These are phyloP conservation scores for Cercocebus atys DNA, from an alignment of 2,113 vertebrate species.

Conservation along the genomic window DNA sequence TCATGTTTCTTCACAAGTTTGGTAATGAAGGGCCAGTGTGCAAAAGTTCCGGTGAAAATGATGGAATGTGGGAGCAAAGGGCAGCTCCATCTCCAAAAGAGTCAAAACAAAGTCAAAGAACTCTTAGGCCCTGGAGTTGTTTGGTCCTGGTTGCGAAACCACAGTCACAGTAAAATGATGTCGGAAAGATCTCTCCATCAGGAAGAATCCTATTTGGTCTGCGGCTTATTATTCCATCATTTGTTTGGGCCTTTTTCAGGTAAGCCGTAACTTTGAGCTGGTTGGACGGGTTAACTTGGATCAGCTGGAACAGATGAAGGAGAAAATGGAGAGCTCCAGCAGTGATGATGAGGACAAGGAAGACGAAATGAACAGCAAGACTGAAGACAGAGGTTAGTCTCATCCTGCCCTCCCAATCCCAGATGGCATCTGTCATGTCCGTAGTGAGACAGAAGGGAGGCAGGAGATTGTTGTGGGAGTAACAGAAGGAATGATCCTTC, in stretches of 20 bases:
- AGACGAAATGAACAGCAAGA: conserved; percentile 84
- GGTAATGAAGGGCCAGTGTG: background rate
- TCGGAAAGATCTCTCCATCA: background rate
- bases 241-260: conserved; percentile 84
- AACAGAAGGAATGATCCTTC: conserved; percentile 66
- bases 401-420: conserved; percentile 40
- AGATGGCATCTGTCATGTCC: conserved; percentile 37
- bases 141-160: background rate
- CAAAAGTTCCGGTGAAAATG: background rate
- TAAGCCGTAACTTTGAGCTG: conserved; percentile 97
- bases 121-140: background rate
- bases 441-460: conserved; percentile 54
- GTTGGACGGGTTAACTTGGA: conserved; percentile 97
- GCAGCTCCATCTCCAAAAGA: background rate
- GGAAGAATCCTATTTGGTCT: background rate
- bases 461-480: conserved; percentile 42
- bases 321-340: conserved; percentile 88
- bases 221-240: background rate
- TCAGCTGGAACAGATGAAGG: conserved; percentile 95
- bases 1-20: background rate
- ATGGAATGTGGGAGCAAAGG: background rate
- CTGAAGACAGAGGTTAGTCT: conserved; percentile 85
- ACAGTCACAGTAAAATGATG: background rate
- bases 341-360: conserved; percentile 91
- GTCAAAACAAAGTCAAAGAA: background rate